Conservation (phyloP, 1,140 invertebrate species). For the Agrypnia vestita region DNA sequence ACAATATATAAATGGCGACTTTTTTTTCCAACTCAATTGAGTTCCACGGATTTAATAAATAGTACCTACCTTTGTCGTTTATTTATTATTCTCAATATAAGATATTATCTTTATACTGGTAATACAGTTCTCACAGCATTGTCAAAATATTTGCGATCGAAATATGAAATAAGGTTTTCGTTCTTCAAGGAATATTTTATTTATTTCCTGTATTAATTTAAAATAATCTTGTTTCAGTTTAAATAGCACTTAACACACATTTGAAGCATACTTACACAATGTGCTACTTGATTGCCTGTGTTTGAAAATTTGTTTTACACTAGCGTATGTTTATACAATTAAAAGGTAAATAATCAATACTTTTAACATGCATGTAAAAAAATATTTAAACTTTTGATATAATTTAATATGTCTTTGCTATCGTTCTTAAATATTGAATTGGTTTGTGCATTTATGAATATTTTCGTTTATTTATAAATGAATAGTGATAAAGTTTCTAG, state of each 20-base stretch:
- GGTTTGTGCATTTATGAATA: background rate
- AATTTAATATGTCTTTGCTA: background rate
- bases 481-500: no score
- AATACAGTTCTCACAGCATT: no score
- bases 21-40: no score
- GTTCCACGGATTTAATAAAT: background rate
- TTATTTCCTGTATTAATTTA: background rate
- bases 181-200: background rate
- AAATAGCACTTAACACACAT: background rate
- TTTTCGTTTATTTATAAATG: background rate
- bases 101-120: no score
- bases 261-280: background rate
- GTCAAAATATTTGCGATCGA: slow-evolving; percentile 1
- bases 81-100: background rate
- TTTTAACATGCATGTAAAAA: background rate
- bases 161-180: slow-evolving; percentile 16
- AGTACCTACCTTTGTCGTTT: background rate
- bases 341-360: background rate
- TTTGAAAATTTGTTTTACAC: background rate
- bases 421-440: background rate
- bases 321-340: background rate
- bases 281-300: background rate
- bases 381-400: background rate
- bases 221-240: no score
- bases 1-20: no score